Percentiles rank a stretch among this genome's conserved stretches.
These are phyloP conservation scores for Falco novaeseelandiae DNA, from an alignment of 2,797 vertebrate genomes.

Conservation along the genomic window DNA sequence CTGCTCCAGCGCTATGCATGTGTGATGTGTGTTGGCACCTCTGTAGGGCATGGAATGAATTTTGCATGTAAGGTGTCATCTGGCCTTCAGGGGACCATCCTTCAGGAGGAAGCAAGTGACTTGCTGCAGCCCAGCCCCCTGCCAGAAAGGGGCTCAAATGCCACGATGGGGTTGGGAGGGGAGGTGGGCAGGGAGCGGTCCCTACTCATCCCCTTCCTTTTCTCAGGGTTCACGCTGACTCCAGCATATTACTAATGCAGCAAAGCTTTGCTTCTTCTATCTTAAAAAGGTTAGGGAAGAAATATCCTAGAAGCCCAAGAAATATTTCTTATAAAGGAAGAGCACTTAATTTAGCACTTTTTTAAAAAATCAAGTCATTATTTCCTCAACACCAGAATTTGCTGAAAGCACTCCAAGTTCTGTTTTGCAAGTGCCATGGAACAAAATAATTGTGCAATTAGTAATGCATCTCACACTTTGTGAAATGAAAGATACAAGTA, in stretches of 20 bases:
- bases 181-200: not conserved
- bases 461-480: conserved; percentile 72
- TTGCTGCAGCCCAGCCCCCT: not conserved
- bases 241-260: not conserved
- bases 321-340: conserved; percentile 26
- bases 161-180: not conserved
- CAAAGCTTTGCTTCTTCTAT: not conserved
- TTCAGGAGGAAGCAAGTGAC: not conserved
- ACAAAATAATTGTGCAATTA: conserved; percentile 82
- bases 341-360: conserved; percentile 73
- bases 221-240: not conserved
- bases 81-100: not conserved
- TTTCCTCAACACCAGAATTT: conserved; percentile 75
- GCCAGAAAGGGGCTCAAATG: not conserved
- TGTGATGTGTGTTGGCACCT: not conserved
- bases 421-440: conserved; percentile 62
- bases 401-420: conserved; percentile 80
- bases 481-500: conserved; percentile 59
- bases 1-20: not conserved
- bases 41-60: not conserved
- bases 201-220: not conserved
- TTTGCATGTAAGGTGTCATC: not conserved
- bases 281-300: not conserved
- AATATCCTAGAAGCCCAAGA: conserved; percentile 23
- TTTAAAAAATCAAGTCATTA: conserved; percentile 68